Conservation (phyloP, 2,888 invertebrate genomes). For the Euplagia quadripunctaria region DNA sequence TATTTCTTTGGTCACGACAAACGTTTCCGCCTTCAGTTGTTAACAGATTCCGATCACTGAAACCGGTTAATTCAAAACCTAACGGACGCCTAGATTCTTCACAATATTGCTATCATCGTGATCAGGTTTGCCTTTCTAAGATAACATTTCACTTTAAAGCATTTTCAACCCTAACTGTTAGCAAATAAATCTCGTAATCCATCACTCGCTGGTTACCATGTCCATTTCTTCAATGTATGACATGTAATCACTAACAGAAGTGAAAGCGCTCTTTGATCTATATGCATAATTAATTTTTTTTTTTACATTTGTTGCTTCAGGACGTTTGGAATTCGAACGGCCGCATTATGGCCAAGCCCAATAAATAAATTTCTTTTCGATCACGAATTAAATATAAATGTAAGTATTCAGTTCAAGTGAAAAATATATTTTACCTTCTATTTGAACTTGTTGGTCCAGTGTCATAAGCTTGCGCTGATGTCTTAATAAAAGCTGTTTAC, state of each 20-base stretch:
- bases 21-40: slow-evolving; percentile 55
- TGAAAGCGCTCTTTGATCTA: slow-evolving; percentile 49
- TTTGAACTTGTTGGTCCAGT: background rate
- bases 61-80: slow-evolving; percentile 59
- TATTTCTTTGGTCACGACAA: slow-evolving; percentile 30
- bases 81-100: slow-evolving; percentile 62
- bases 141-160: slow-evolving; percentile 15
- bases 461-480: background rate
- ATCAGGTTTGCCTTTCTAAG: slow-evolving; percentile 52
- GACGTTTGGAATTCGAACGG: background rate
- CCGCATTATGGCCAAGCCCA: background rate
- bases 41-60: slow-evolving; percentile 46
- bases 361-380: background rate
- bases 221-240: slow-evolving; percentile 45
- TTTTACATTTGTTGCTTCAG: slow-evolving; percentile 23
- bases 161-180: background rate
- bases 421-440: background rate
- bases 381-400: background rate
- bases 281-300: slow-evolving; percentile 40
- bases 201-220: slow-evolving; percentile 6
- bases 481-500: too few relatives aligned
- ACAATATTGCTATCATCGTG: slow-evolving; percentile 54
- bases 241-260: slow-evolving; percentile 48
- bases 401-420: background rate
- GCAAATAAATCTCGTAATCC: background rate